Conservation (phyloP, 2,888 invertebrate genomes). For the Acrobasis repandana region DNA sequence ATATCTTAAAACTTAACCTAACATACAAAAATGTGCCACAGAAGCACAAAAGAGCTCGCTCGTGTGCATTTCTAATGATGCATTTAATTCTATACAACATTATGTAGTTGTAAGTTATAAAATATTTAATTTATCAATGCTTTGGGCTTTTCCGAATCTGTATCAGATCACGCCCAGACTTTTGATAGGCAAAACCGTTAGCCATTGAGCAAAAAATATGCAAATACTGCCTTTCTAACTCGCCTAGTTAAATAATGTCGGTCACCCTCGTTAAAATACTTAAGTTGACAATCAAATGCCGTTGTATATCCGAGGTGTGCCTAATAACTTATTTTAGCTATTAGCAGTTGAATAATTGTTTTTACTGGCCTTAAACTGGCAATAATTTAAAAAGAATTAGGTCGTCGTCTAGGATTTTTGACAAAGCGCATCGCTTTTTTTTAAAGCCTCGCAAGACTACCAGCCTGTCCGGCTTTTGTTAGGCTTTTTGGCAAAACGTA, state of each 20-base stretch:
- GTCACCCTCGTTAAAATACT: slow-evolving; percentile 10
- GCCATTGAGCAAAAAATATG: slow-evolving; percentile 9
- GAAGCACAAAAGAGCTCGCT: too few relatives aligned
- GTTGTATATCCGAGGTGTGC: slow-evolving; percentile 4
- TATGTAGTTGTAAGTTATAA: too few relatives aligned
- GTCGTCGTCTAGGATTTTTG: too few relatives aligned
- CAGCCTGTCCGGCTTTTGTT: too few relatives aligned
- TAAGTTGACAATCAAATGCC: slow-evolving; percentile 12
- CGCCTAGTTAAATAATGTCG: slow-evolving; percentile 6
- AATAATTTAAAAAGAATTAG: too few relatives aligned
- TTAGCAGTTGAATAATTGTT: neutral
- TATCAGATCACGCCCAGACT: neutral
- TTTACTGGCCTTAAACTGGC: neutral
- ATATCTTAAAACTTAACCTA: too few relatives aligned
- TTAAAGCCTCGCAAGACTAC: too few relatives aligned
- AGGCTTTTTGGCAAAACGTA: too few relatives aligned
- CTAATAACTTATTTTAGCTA: neutral
- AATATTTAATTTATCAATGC: neutral
- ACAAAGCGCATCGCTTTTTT: too few relatives aligned
- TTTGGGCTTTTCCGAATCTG: neutral
- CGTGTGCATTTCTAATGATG: too few relatives aligned
- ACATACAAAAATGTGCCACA: too few relatives aligned
- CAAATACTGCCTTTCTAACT: neutral
- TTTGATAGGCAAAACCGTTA: slow-evolving; percentile 3
- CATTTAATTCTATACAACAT: too few relatives aligned